Evolutionary conservation across 2,888 invertebrate genomes (phyloP), one percentile per base, ranked within the genome.

Genomic region (Apotomis turbidana): DNA sequence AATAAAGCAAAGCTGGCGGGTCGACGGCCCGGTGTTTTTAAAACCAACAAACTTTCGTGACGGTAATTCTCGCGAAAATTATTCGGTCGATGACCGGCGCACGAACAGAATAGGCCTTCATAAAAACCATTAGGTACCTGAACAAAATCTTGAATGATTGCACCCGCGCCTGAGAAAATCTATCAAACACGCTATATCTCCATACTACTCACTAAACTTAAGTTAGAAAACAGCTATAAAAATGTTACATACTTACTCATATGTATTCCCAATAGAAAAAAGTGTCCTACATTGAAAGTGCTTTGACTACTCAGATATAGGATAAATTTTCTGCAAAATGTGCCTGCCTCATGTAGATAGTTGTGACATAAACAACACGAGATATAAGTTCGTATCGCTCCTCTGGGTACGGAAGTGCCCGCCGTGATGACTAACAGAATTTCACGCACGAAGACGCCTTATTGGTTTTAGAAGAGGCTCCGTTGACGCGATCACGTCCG

Each of bases 1-100:
- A 59, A 59, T 46, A 70, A 52, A 55, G 27, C 61, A 51, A 61
- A 57, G 60, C 66, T 57, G 13, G 27, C 52, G 70, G 74, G 83
- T 85, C 78, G 78, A 76, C 82, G 85, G 85, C 83, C 85, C 79
- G 74, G 74, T 75, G 78, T 83, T 82, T 81, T 80, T 77, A 84
- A 87, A 87, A 85, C 80, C 81, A 85, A 84, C 81, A 83, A 74
- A 80, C 80, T 81, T 86, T 87, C 86, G 86, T 86, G 86, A 87
- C 84, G 78, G 83, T 86, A 86, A 84, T 86, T 86, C 85, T 85
- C 84, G 88, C 86, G 81, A 86, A 89, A 85, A 85, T 87, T 84
- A 85, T 83, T 78, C 85, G 86, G 86, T 84, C 87, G 79, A 78
- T 79, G 85, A 82, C 81, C 82, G 81, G 74, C 69, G 73, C 76